Conservation (phyloP, 2,888 invertebrate species). For the Eilema griseolum region DNA sequence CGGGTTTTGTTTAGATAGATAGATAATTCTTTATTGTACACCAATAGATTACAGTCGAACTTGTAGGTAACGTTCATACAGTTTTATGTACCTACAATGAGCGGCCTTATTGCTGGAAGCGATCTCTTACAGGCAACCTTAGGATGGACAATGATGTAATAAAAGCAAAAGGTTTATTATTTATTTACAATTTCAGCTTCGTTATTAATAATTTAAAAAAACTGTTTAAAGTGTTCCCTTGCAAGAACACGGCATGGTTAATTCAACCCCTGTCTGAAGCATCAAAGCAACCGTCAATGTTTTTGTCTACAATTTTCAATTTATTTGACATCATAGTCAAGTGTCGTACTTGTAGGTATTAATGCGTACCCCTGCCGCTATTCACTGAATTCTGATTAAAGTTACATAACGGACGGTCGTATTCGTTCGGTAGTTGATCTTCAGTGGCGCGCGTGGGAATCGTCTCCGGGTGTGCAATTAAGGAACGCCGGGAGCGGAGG, state of each 20-base stretch:
- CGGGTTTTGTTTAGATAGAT: background rate
- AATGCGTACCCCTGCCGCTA: conserved; percentile 48
- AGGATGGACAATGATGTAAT: too few species aligned
- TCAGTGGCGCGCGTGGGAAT: conserved; percentile 77
- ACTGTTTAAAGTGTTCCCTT: conserved; percentile 2
- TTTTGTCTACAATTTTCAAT: conserved; percentile 47
- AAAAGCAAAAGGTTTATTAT: too few species aligned
- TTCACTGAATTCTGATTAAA: conserved; percentile 75
- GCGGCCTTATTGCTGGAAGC: too few species aligned
- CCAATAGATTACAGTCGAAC: too few species aligned
- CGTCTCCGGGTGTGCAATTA: conserved; percentile 77
- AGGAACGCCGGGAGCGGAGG: conserved; percentile 79
- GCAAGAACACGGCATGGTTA: conserved; percentile 4
- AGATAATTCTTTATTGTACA: too few species aligned
- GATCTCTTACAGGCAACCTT: too few species aligned
- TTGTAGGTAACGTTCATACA: too few species aligned
- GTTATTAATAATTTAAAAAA: background rate
- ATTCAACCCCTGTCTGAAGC: conserved; percentile 27
- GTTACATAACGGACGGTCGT: conserved; percentile 65
- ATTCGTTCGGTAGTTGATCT: conserved; percentile 62
- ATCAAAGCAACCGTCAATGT: conserved; percentile 19
- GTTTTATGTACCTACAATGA: too few species aligned
- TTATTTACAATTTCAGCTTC: background rate
- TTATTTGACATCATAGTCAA: conserved; percentile 43
- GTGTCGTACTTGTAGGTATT: conserved; percentile 38